phyloP scores from a whole-genome alignment of 35 echinoderm and acorn worm species.

The Ptychodera flava region DNA sequence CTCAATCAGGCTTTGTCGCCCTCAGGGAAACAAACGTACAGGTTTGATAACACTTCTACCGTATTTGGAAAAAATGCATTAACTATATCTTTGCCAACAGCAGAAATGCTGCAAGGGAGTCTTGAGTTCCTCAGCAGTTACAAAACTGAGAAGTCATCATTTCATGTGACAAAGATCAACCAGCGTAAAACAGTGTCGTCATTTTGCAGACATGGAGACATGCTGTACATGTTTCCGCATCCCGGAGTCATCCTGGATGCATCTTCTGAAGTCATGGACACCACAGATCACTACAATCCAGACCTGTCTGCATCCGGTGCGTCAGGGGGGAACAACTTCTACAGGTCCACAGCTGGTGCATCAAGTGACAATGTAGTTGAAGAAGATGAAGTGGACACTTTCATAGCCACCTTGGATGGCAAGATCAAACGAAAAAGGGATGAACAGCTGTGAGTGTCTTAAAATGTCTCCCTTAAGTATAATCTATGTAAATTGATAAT shows the following conservation, averaged over 20 bases:
- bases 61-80: no score
- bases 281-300: neutral
- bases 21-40: no score
- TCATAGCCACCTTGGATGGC: slow-evolving; percentile 75
- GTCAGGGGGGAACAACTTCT: neutral
- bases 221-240: slow-evolving; percentile 61
- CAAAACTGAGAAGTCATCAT: no score
- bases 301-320: neutral
- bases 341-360: neutral
- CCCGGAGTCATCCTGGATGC: neutral
- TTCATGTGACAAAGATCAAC: no score
- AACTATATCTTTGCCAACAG: no score
- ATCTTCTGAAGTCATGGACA: neutral
- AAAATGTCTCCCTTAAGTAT: no score
- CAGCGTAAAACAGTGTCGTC: no score
- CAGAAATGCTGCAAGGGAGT: no score
- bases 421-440: slow-evolving; percentile 84
- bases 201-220: slow-evolving; percentile 82
- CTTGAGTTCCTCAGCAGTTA: no score
- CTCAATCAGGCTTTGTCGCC: no score
- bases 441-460: slow-evolving; percentile 93
- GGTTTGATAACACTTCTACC: no score
- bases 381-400: slow-evolving; percentile 87
- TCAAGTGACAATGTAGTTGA: slow-evolving; percentile 7
- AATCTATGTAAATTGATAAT: neutral